Conservation (phyloP, 2,113 vertebrate species). For the Theristicus caerulescens region DNA sequence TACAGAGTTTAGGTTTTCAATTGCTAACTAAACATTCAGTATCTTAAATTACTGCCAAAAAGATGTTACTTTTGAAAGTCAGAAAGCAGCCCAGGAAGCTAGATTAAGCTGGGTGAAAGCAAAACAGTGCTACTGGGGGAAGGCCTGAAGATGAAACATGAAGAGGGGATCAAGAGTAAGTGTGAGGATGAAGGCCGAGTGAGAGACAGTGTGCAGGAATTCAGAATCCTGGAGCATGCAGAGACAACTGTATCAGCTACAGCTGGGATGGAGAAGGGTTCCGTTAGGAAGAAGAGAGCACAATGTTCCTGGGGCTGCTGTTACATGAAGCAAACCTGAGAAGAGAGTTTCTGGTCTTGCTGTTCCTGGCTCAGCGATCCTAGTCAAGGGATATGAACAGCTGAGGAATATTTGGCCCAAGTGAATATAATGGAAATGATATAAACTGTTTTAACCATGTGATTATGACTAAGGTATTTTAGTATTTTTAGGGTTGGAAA, state of each 20-base stretch:
- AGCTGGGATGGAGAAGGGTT: background rate
- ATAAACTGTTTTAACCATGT: background rate
- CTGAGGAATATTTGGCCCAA: background rate
- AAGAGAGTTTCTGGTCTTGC: background rate
- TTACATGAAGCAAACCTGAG: background rate
- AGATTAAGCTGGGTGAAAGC: background rate
- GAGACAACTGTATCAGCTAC: background rate
- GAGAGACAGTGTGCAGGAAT: background rate
- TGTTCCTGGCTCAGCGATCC: background rate
- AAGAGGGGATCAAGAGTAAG: background rate
- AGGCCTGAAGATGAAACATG: background rate
- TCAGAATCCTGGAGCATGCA: background rate
- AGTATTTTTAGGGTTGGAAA: background rate
- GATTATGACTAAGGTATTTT: background rate
- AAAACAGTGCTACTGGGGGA: background rate
- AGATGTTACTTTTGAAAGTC: background rate
- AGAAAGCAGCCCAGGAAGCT: background rate
- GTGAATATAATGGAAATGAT: background rate
- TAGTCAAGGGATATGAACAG: background rate
- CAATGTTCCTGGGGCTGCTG: background rate
- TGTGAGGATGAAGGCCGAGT: background rate
- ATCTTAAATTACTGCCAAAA: background rate
- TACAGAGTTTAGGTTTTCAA: background rate
- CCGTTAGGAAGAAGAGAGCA: background rate
- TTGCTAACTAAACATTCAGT: background rate